Conservation (phyloP, 2,888 invertebrate species). For the Coecobrya sp. region DNA sequence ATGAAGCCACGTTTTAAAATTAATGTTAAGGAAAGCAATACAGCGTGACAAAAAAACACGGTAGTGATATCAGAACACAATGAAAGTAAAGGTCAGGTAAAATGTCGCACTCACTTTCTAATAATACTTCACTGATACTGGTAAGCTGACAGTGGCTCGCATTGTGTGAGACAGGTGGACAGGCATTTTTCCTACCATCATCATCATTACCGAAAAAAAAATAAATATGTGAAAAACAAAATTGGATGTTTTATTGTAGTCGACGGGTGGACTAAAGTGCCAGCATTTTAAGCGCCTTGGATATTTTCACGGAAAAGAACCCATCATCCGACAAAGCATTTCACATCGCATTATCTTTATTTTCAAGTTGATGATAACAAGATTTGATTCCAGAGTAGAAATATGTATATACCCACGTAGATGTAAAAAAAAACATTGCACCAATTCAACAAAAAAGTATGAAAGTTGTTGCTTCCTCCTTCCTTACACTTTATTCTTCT, state of each 20-base stretch:
- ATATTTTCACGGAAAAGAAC: not conserved
- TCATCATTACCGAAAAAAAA: not conserved
- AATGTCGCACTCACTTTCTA: no score
- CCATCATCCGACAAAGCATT: not conserved
- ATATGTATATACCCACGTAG: not conserved
- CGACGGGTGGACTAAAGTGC: slow-evolving; percentile 33
- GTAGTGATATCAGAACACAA: no score
- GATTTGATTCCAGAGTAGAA: not conserved
- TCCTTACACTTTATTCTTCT: not conserved
- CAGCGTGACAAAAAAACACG: not conserved
- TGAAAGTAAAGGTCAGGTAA: not conserved
- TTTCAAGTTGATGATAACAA: slow-evolving; percentile 15
- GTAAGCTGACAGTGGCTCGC: not conserved
- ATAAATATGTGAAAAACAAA: not conserved
- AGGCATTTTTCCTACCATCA: not conserved
- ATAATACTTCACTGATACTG: not conserved
- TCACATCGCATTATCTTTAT: not conserved
- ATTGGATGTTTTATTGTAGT: slow-evolving; percentile 12
- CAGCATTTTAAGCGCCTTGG: not conserved
- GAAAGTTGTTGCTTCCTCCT: not conserved
- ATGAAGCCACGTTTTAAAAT: not conserved
- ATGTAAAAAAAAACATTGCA: no score
- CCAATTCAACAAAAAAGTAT: not conserved
- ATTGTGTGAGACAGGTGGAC: not conserved
- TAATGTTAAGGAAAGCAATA: not conserved